Evolutionary conservation across 2,797 vertebrate species (phyloP).

Genomic region (Rhabdophis nuchalis): DNA sequence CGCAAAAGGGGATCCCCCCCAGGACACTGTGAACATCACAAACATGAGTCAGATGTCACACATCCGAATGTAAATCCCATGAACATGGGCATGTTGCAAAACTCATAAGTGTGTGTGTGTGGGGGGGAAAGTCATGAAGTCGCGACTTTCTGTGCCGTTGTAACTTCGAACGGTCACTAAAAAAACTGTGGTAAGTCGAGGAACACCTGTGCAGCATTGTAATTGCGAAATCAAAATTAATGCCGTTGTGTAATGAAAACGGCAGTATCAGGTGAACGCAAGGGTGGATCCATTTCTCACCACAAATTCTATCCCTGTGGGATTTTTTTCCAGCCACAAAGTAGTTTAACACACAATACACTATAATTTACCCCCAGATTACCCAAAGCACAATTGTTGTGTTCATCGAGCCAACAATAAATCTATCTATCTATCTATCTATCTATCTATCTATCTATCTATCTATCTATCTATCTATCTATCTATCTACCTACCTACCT

Average conservation of each 20-base stretch:
- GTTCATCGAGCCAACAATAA: neutral
- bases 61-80: neutral
- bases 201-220: neutral
- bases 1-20: neutral
- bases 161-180: neutral
- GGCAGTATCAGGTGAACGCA: neutral
- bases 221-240: neutral
- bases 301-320: neutral
- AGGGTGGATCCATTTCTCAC: neutral
- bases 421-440: too few relatives aligned
- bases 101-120: neutral
- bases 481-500: too few relatives aligned
- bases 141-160: neutral
- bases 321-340: neutral
- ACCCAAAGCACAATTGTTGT: neutral
- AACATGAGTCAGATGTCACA: neutral
- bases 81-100: neutral
- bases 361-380: neutral
- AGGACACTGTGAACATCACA: neutral
- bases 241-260: neutral
- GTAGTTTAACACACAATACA: neutral
- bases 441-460: too few relatives aligned
- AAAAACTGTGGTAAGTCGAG: fast-evolving
- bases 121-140: neutral
- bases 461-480: too few relatives aligned